Evolutionary conservation across 1,140 invertebrate species (phyloP), one percentile per base, ranked within the genome.

Genomic region (Tetramorium simillimum): DNA sequence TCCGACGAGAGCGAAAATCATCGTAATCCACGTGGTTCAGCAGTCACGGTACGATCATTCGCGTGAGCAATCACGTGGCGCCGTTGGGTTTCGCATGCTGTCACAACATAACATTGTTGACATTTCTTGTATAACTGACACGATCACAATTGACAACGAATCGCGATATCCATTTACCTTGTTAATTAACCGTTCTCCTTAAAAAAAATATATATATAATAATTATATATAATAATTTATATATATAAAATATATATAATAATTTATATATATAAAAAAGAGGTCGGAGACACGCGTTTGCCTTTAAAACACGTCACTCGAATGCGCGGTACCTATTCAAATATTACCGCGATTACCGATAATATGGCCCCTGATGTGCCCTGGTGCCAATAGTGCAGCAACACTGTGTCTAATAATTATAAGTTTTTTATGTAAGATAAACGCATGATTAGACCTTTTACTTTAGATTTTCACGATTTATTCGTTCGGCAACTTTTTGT

Each of bases 31-130:
- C 86, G 86, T 90, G 46, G 46, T 85, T 81, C 21, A 49, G 70
- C 33, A 10, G 18, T 65, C 33, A 4, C 12, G 21, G 1, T 10
- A 7, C 67, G 49, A 80, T 73, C 18, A 37, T 10, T 5, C 24
- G 10, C 3, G 53, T 65, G 43, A 60, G 93, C 91, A 94, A 94
- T 94, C 86, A 81, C 9, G 75, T 84, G 70, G 78, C 80, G 91
- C 90, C 91, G 90, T 69, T 69, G 93, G 90, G 92, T 89, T 21
- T 63, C 40, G 24, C 53, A 18, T 12, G 9, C 69, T 60, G 53
- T 84, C 67, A 73, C 56, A 77, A 24, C 21, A 10, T 14, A 6
- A 14, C 18, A 24, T 33, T 33, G 12, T 75, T 84, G 40, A 58
- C 53, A 73, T 37, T 62, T 70, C 43, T 78, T 33, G 9, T 12